Base-by-base conservation (phyloP, 2,888 invertebrate genomes). In the Callyntrura guangdongensis region DNA sequence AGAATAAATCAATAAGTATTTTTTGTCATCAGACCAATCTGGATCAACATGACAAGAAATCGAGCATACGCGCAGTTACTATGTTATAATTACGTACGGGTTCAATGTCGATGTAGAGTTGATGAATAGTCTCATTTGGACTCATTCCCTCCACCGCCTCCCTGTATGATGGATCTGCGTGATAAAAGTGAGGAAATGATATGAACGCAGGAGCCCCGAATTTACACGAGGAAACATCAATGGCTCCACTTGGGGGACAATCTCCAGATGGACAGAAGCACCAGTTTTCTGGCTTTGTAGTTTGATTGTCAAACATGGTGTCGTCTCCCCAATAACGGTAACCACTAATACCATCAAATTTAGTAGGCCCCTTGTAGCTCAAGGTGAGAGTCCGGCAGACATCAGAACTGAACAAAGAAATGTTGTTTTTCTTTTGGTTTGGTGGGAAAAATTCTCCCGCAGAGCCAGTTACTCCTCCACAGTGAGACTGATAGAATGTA, bases 371-470 rank as follows among this genome's bases (percentile, higher is more conserved):
- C 36, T 96, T 95, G 94, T 96, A 97, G 93, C 96, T 96, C 94
- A 97, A 95, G 59, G 95, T 95, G 14, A 97, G 91, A 12, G 95
- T 94, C 93, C 96, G 74, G 95, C 98, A 98, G 93, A 98, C 95
- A 94, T 98, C 98, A 0, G 97, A 96, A 87, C 97, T 96, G 95
- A 97, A 98, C 94, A 98, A 95, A 0, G 96, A 95, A 5, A 97
- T 95, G 9, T 96, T 95, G 0, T 96, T 95, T 91, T 96, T 96
- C 0, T 95, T 95, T 92, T 96, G 95, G 94, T 96, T 95, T 0
- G 97, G 97, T 0, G 97, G 96, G 95, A 97, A 97, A 94, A 98
- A 97, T 95, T 98, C 98, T 0, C 98, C 98, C 0, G 97, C 97
- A 22, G 97, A 97, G 27, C 97, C 97, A 88, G 95, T 95, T 0